phyloP scores from a whole-genome alignment of 1,140 invertebrate species.

The Phthorimaea operculella region DNA sequence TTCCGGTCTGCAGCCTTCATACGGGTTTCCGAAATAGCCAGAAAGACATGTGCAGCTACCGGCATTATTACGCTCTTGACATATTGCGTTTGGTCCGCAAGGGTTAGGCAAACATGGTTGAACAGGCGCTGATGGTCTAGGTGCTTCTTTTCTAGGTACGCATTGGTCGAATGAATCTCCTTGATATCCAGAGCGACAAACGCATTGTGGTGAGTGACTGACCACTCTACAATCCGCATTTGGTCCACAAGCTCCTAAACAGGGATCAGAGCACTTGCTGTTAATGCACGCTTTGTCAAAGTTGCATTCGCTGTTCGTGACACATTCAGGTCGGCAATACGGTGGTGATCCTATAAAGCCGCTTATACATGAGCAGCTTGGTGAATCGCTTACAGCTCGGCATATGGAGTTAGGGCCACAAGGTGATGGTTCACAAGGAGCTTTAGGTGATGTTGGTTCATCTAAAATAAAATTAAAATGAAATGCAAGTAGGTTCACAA shows the following conservation, averaged over 20 bases:
- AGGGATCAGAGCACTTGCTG: constrained; percentile 81
- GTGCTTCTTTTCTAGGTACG: constrained; percentile 30
- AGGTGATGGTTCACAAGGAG: constrained; percentile 70
- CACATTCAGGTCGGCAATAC: constrained; percentile 76
- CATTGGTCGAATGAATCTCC: constrained; percentile 79
- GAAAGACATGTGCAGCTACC: constrained; percentile 77
- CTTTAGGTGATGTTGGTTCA: constrained; percentile 51
- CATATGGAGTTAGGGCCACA: constrained; percentile 82
- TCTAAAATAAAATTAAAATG: constrained; percentile 48
- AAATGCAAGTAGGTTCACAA: background rate
- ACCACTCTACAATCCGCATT: constrained; percentile 79
- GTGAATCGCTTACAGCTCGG: constrained; percentile 72
- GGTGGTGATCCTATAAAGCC: constrained; percentile 77
- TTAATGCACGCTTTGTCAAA: constrained; percentile 77
- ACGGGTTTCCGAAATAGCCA: constrained; percentile 80
- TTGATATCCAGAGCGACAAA: constrained; percentile 73
- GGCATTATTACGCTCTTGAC: constrained; percentile 72
- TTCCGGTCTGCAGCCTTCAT: constrained; percentile 79
- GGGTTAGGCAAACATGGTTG: constrained; percentile 59
- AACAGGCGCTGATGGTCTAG: constrained; percentile 28
- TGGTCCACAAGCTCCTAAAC: constrained; percentile 78
- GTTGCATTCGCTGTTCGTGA: constrained; percentile 78
- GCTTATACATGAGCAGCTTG: constrained; percentile 79
- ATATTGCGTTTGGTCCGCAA: constrained; percentile 80
- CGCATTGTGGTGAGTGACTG: constrained; percentile 80